Percentiles rank a stretch among this genome's conserved stretches.
Conservation (phyloP, 1,140 invertebrate species). For the Neelides sp. region DNA sequence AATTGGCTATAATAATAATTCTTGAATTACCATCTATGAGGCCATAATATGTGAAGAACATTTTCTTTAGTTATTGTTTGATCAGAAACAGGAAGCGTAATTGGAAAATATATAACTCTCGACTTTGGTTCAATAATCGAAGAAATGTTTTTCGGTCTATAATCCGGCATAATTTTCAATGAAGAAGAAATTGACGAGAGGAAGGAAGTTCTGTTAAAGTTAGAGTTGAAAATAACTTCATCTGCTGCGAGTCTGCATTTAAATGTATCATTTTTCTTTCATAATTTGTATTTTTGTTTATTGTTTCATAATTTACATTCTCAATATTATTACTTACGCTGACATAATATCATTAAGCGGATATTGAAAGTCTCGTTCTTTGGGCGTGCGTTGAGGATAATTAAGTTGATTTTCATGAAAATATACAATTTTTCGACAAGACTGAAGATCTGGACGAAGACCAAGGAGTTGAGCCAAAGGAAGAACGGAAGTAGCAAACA, state of each 20-base stretch:
- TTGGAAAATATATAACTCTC: slow-evolving; percentile 52
- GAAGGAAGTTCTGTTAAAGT: slow-evolving; percentile 56
- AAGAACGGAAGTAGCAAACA: slow-evolving; percentile 60
- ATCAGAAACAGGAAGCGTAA: slow-evolving; percentile 37
- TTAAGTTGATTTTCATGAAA: slow-evolving; percentile 68
- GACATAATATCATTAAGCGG: slow-evolving; percentile 63
- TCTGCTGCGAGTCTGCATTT: slow-evolving; percentile 55
- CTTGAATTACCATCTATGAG: slow-evolving; percentile 52
- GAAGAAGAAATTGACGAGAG: slow-evolving; percentile 48
- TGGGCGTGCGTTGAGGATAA: slow-evolving; percentile 53
- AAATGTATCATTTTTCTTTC: background rate
- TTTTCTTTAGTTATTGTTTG: background rate
- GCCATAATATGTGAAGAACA: slow-evolving; percentile 52
- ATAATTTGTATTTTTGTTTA: slow-evolving; percentile 5
- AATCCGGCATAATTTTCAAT: slow-evolving; percentile 54
- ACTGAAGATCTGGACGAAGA: slow-evolving; percentile 48
- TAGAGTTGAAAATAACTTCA: slow-evolving; percentile 57
- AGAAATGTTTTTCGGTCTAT: slow-evolving; percentile 43
- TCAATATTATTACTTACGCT: slow-evolving; percentile 40
- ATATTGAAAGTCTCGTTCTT: slow-evolving; percentile 62
- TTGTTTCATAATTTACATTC: background rate
- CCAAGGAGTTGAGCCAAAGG: slow-evolving; percentile 57
- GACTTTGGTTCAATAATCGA: slow-evolving; percentile 48
- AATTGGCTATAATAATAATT: background rate
- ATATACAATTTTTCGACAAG: slow-evolving; percentile 53